Conservation (phyloP, 2,888 invertebrate species). For the Hetaerina titia region DNA sequence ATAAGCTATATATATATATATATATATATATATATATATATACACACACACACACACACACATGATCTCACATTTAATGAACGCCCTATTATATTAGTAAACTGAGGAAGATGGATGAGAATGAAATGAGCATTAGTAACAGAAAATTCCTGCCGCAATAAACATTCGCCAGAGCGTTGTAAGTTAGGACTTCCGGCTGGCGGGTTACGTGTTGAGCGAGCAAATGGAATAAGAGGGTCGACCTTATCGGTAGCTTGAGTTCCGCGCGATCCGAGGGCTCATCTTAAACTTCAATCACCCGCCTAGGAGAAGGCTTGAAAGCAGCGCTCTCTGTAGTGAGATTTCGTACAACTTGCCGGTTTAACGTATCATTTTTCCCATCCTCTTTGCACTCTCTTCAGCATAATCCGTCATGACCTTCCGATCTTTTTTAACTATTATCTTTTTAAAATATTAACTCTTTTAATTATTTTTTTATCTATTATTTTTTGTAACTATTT, state of each 20-base stretch:
- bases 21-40: too few relatives aligned
- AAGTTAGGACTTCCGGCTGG: background rate
- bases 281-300: background rate
- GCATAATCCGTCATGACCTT: background rate
- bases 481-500: background rate
- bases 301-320: background rate
- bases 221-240: constrained; percentile 1
- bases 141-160: background rate
- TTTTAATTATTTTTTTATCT: too few relatives aligned
- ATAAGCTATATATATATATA: too few relatives aligned
- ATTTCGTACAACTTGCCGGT: background rate
- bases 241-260: background rate
- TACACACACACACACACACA: too few relatives aligned
- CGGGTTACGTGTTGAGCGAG: constrained; percentile 15
- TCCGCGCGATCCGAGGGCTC: constrained; percentile 16
- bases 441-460: too few relatives aligned
- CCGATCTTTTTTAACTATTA: too few relatives aligned
- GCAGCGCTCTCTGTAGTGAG: background rate
- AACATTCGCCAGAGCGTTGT: background rate
- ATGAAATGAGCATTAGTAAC: background rate
- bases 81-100: too few relatives aligned
- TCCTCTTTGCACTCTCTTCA: background rate
- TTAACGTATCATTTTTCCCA: background rate
- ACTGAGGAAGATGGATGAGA: background rate
- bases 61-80: too few relatives aligned